Percentiles rank a stretch among this genome's conserved stretches.
phyloP scores from a whole-genome alignment of 1,140 invertebrate genomes.

The Steinernema feltiae region DNA sequence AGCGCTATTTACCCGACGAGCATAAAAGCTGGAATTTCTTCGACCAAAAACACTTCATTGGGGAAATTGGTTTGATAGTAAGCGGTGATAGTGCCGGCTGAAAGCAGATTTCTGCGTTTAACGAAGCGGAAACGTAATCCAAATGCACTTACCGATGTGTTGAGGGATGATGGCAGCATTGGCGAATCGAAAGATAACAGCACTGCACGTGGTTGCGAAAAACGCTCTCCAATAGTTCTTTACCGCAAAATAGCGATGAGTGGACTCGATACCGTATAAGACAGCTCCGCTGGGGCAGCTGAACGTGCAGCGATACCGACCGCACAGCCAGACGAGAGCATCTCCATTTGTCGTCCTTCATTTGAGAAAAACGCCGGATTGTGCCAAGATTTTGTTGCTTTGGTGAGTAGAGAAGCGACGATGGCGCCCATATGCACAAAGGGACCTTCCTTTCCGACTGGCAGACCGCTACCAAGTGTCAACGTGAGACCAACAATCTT shows the following conservation, averaged over 20 bases:
- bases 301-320: conserved; percentile 53
- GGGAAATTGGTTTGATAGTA: conserved; percentile 57
- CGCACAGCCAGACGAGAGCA: conserved; percentile 54
- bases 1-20: conserved; percentile 74
- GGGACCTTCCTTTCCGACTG: conserved; percentile 80
- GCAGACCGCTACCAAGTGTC: conserved; percentile 85
- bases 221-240: conserved; percentile 98
- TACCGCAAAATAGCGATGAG: conserved; percentile 95
- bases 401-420: conserved; percentile 50
- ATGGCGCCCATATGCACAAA: conserved; percentile 58
- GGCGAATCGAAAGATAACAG: conserved; percentile 79
- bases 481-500: conserved; percentile 89
- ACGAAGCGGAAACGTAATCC: no score
- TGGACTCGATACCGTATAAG: conserved; percentile 96
- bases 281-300: conserved; percentile 63
- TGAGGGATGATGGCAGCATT: conserved; percentile 54
- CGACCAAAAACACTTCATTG: conserved; percentile 75
- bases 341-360: conserved; percentile 52
- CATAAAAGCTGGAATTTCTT: conserved; percentile 88
- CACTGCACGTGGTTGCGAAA: conserved; percentile 92
- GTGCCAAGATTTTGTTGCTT: conserved; percentile 48
- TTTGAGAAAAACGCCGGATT: conserved; percentile 53
- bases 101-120: no score
- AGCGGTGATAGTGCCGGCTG: conserved; percentile 54
- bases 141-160: conserved; percentile 41